phyloP scores from a whole-genome alignment of 1,140 invertebrate genomes.

The Polyergus mexicanus region DNA sequence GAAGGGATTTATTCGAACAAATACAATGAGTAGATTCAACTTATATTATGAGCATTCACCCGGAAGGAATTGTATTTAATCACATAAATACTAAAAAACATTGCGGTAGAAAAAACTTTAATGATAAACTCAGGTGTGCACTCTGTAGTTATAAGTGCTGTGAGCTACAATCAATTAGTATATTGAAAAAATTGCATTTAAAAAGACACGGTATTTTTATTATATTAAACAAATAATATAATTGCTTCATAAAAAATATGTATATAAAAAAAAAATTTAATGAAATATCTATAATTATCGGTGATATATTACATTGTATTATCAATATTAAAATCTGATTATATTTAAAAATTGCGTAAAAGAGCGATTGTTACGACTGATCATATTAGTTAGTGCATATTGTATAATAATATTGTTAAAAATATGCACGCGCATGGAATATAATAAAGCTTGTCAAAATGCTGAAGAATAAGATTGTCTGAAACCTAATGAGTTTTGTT shows the following conservation, averaged over 20 bases:
- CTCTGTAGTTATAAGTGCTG: not conserved
- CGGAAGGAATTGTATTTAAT: not conserved
- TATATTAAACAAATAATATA: no score
- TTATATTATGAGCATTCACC: not conserved
- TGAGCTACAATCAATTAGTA: not conserved
- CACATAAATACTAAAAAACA: not conserved
- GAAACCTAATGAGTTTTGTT: not conserved
- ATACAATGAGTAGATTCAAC: not conserved
- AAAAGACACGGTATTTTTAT: not conserved
- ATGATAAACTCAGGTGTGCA: not conserved
- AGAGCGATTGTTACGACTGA: not conserved
- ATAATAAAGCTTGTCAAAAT: not conserved
- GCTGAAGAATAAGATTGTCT: not conserved
- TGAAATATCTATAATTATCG: not conserved
- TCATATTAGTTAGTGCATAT: not conserved
- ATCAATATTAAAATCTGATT: not conserved
- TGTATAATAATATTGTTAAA: not conserved
- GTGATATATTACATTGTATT: no score
- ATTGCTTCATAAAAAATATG: no score
- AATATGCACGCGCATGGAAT: not conserved
- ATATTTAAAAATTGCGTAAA: not conserved
- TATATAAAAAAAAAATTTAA: not conserved
- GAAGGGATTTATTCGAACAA: no score
- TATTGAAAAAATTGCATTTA: not conserved
- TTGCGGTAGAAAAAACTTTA: not conserved